Percentiles rank a stretch among this genome's conserved stretches.
These are phyloP conservation scores for Corythornis vintsioides DNA, from an alignment of 2,113 vertebrate genomes.

Conservation along the genomic window DNA sequence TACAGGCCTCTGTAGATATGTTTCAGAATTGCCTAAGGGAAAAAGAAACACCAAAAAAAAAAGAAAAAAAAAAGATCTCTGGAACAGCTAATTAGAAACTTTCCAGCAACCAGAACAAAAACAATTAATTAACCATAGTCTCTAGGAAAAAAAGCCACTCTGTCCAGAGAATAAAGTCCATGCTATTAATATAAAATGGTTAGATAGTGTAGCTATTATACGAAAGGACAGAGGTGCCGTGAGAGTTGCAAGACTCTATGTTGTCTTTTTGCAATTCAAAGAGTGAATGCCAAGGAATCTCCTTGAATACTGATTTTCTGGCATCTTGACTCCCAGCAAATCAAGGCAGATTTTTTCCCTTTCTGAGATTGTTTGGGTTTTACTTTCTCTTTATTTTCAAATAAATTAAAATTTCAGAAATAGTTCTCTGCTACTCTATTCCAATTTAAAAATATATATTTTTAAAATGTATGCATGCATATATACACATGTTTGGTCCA, in stretches of 20 bases:
- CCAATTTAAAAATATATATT: neutral
- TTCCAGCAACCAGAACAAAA: conserved; percentile 40
- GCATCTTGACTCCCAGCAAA: neutral
- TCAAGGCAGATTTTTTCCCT: neutral
- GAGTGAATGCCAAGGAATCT: neutral
- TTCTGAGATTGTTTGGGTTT: neutral
- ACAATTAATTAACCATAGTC: conserved; percentile 52
- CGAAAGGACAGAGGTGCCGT: neutral
- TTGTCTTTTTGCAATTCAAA: neutral
- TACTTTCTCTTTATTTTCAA: neutral
- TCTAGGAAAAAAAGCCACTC: neutral
- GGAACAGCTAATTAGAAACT: conserved; percentile 60
- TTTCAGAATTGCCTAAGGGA: conserved; percentile 21
- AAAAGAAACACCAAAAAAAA: neutral
- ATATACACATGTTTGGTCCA: neutral
- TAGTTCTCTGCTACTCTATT: neutral
- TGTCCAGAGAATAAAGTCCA: conserved; percentile 31
- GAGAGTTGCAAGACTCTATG: neutral
- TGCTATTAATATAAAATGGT: conserved; percentile 2
- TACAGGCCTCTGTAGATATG: neutral
- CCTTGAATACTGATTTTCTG: neutral
- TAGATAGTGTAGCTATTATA: neutral
- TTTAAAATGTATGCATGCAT: neutral
- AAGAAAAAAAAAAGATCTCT: neutral
- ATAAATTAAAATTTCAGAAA: neutral